phyloP scores from a whole-genome alignment of 2,113 vertebrate genomes.

The Microcebus tavaratra region DNA sequence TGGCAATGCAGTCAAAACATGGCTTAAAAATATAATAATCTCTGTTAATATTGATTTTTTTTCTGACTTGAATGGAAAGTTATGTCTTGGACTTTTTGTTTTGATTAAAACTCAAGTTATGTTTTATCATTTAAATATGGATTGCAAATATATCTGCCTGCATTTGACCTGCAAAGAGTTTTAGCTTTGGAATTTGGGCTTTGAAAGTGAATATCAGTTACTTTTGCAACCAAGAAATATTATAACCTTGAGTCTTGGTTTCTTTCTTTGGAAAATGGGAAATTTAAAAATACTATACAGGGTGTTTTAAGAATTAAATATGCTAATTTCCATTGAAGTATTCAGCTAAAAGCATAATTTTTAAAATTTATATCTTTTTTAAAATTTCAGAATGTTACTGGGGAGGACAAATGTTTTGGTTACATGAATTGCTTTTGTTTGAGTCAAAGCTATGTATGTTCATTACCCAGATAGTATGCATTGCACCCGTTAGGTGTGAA shows the following conservation, averaged over 20 bases:
- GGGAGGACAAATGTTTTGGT: no score
- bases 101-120: slow-evolving; percentile 32
- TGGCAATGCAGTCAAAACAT: background rate
- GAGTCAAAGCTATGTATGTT: no score
- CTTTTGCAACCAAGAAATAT: background rate
- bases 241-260: background rate
- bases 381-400: background rate
- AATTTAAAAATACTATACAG: background rate
- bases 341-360: background rate
- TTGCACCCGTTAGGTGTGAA: no score
- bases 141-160: background rate
- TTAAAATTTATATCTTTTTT: background rate
- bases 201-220: background rate
- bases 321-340: background rate
- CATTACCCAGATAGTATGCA: no score
- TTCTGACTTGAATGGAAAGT: background rate
- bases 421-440: no score
- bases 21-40: background rate
- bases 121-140: background rate
- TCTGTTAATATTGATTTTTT: background rate
- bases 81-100: background rate
- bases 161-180: background rate
- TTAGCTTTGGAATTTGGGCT: background rate
- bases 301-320: background rate
- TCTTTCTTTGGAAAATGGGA: background rate